Evolutionary conservation across 2,888 invertebrate species (phyloP), one percentile per base, ranked within the genome.

Genomic region (Diaperis boleti): DNA sequence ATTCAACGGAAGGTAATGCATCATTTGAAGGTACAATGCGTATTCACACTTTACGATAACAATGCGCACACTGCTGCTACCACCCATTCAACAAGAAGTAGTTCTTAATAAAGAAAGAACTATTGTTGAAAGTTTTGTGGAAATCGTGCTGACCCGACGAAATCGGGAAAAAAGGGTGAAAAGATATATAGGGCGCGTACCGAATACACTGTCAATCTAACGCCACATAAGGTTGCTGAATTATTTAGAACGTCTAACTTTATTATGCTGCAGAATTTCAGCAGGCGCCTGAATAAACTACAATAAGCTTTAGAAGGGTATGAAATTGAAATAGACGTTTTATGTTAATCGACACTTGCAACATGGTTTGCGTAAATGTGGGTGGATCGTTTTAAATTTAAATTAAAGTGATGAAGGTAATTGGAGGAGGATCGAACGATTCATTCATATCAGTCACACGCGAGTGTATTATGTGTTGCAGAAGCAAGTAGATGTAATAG

Each of bases 1-100:
- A n/a, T n/a, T n/a, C n/a, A n/a, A n/a, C n/a, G n/a, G n/a, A n/a
- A n/a, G n/a, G n/a, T n/a, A n/a, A n/a, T n/a, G n/a, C n/a, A n/a
- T n/a, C n/a, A n/a, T n/a, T n/a, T n/a, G n/a, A n/a, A n/a, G n/a
- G n/a, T n/a, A n/a, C n/a, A n/a, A n/a, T n/a, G n/a, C n/a, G 22
- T 62, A 65, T 67, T 64, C 54, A 59, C 59, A 45, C 26, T 54
- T 54, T 15, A 62, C 55, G 42, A 49, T 62, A 61, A 49, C 50
- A 59, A 64, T 66, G 69, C 65, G 69, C 69, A 62, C 64, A 63
- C 64, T 41, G 64, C 41, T 31, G 14, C 22, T 50, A 50, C 57
- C 42, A 62, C 52, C 62, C 42, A 62, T 62, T 62, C 62, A 61
- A 61, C 26, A 56, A 57, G 44, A 62, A 49, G 35, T 42, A 33